phyloP scores from a whole-genome alignment of 2,113 vertebrate species.

The Nycticebus coucang region DNA sequence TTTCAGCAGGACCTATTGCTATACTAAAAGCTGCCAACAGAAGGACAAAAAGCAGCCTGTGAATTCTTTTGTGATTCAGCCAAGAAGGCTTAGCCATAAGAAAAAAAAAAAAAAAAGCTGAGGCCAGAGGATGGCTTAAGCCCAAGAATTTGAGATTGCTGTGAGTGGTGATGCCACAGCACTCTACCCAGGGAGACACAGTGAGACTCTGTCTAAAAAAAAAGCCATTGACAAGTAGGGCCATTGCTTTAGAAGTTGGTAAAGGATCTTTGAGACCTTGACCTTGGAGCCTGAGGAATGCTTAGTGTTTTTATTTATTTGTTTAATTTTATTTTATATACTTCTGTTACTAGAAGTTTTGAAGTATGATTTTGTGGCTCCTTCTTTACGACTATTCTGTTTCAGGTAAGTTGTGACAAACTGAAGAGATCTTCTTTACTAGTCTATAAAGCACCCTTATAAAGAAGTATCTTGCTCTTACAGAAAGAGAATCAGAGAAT shows the following conservation, averaged over 20 bases:
- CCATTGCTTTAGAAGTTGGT: background rate
- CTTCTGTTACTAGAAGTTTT: slow-evolving; percentile 22
- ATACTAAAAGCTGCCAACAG: background rate
- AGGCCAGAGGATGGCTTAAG: no score
- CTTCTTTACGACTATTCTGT: background rate
- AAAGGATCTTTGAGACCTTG: slow-evolving; percentile 38
- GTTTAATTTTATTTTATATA: background rate
- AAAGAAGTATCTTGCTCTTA: background rate
- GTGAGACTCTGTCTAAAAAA: no score
- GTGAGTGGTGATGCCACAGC: no score
- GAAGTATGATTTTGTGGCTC: background rate
- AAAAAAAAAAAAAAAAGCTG: no score
- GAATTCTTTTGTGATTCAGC: background rate
- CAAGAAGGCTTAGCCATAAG: no score
- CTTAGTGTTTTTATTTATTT: background rate
- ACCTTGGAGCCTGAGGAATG: background rate
- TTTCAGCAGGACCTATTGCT: background rate
- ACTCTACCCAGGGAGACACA: no score
- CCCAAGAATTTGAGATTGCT: no score
- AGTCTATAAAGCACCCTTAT: background rate
- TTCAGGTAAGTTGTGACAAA: slow-evolving; percentile 25
- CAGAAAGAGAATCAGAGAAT: slow-evolving; percentile 4
- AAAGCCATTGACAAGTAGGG: background rate
- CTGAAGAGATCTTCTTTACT: background rate
- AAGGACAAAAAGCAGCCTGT: background rate